These are phyloP conservation scores for Nebria salina DNA, from an alignment of 2,888 invertebrate species.

Conservation along the genomic window DNA sequence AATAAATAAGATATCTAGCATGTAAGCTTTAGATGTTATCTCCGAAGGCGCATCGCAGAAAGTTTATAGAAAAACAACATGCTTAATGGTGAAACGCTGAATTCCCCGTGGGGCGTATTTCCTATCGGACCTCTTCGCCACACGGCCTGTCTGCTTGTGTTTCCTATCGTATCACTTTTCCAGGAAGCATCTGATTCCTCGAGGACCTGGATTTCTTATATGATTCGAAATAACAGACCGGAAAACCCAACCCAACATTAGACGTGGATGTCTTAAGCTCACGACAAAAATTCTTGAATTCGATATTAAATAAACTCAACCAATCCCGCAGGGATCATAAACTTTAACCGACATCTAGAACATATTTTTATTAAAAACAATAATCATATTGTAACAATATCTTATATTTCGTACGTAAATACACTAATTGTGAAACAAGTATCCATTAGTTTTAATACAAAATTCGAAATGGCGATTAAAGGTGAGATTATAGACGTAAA, in stretches of 20 bases:
- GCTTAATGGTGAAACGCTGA: slow-evolving; percentile 5
- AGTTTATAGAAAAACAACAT: background rate
- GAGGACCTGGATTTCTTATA: slow-evolving; percentile 14
- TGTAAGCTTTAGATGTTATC: background rate
- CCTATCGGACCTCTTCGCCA: slow-evolving; percentile 14
- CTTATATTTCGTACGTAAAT: no score
- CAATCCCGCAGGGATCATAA: no score
- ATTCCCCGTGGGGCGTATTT: slow-evolving; percentile 9
- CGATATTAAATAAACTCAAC: background rate
- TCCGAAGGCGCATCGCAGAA: background rate
- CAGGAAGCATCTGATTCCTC: slow-evolving; percentile 16
- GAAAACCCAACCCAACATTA: background rate
- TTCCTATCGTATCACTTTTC: background rate
- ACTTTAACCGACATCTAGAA: no score
- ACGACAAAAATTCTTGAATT: background rate
- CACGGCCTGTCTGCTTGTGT: no score
- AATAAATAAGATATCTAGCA: background rate
- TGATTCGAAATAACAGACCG: slow-evolving; percentile 4
- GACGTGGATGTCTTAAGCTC: background rate
- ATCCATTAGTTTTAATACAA: no score
- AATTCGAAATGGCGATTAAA: background rate
- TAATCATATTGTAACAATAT: no score
- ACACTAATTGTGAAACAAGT: no score
- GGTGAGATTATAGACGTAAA: background rate
- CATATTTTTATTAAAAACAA: no score